phyloP scores from a whole-genome alignment of 2,797 vertebrate genomes.

The Bryconaethiops microstoma region DNA sequence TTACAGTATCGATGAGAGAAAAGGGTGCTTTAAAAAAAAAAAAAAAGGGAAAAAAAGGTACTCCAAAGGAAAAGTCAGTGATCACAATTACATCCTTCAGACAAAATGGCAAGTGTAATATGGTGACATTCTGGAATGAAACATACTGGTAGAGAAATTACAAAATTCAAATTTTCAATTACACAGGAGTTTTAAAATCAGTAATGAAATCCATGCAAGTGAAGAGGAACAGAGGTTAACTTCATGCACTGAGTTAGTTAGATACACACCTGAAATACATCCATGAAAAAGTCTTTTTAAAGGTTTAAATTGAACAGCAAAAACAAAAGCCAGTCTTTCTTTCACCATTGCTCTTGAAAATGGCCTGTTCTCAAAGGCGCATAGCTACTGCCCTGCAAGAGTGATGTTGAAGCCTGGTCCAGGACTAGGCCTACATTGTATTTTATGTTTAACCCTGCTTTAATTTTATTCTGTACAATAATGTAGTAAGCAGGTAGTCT shows the following conservation, averaged over 20 bases:
- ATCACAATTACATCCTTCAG: neutral
- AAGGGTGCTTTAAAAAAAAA: conserved; percentile 55
- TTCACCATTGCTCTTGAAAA: neutral
- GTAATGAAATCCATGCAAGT: neutral
- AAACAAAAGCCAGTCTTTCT: neutral
- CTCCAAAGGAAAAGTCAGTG: neutral
- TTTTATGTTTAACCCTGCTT: neutral
- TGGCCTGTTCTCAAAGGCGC: neutral
- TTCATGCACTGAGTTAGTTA: conserved; percentile 48
- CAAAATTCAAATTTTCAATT: neutral
- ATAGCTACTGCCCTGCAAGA: neutral
- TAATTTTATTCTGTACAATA: neutral
- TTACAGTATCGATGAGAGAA: conserved; percentile 37
- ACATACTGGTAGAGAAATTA: neutral
- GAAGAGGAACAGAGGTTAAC: conserved; percentile 21
- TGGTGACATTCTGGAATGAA: neutral
- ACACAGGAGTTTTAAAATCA: neutral
- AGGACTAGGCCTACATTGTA: neutral
- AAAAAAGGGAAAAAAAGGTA: conserved; percentile 40
- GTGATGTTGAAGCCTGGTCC: neutral
- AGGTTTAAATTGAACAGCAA: neutral
- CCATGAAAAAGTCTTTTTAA: neutral
- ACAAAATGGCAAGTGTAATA: neutral
- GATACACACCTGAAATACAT: conserved; percentile 8
- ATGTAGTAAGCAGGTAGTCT: neutral